Base-by-base conservation (phyloP, 2,797 vertebrate species). In the Neostethus bicornis region DNA sequence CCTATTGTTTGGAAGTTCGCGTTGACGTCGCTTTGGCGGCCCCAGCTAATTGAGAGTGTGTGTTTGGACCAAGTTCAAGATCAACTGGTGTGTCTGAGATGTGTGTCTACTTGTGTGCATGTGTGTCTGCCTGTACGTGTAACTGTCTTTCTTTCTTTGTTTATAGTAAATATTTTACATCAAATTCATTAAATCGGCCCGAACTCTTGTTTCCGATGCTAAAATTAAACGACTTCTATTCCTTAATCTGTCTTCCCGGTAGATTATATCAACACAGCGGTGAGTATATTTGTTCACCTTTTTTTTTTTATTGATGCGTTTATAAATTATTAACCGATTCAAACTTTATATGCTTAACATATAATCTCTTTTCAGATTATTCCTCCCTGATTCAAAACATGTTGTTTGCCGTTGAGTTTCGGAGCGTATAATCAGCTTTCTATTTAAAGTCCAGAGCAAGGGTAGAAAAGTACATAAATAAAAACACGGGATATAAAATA, bases 31-130 rank as follows among this genome's bases (percentile, higher is more conserved):
- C 73, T 60, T 70, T 81, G 81, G 77, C 81, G 77, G 85, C 79
- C 67, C 56, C 19, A 53, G 68, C 85, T 88, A 86, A 89, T 87
- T 89, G 83, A 90, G 80, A 83, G 80, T 86, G 76, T 85, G 86
- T 83, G 75, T 83, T 81, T 90, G 87, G 87, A 87, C 65, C 39
- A 51, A 32, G 75, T 89, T 90, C 86, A 90, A 84, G 72, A 77
- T 73, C 72, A 85, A 74, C 81, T 64, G 51, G 56, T 41, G 37
- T 81, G 69, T 75, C 70, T 78, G 61, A 51, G 57, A 68, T 68
- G 44, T 76, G 66, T 77, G 52, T 79, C 57, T 32, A 65, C 67
- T 59, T 42, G 34, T 41, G 25, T 46, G 51, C 55, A 20, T 32
- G 34, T 59, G 16, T 45, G 57, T 43, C 34, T 51, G 19, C 26